Conservation (phyloP, 2,888 invertebrate genomes). For the Yponomeuta sedellus region DNA sequence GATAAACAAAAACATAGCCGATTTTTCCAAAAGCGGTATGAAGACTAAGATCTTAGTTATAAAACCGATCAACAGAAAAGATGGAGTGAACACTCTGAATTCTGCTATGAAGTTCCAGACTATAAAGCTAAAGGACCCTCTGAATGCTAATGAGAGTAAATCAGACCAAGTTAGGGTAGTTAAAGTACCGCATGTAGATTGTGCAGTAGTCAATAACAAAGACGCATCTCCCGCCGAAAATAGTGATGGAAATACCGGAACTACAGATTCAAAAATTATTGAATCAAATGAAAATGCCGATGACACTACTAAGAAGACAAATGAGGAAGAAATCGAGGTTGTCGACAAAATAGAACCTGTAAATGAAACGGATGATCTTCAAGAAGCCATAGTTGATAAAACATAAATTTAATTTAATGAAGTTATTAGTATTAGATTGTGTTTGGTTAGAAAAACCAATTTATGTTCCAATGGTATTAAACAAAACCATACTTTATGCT, state of each 20-base stretch:
- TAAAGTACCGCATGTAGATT: slow-evolving; percentile 60
- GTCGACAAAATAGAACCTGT: neutral
- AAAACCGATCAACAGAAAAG: slow-evolving; percentile 61
- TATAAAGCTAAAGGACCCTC: slow-evolving; percentile 83
- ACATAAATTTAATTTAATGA: neutral
- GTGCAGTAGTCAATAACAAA: slow-evolving; percentile 22
- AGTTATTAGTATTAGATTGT: neutral
- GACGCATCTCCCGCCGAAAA: neutral
- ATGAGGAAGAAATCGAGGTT: neutral
- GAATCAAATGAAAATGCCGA: neutral
- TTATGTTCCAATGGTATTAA: neutral
- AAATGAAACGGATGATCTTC: neutral
- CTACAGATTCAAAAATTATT: neutral
- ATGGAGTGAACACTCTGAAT: slow-evolving; percentile 40
- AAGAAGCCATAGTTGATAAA: neutral
- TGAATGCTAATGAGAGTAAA: slow-evolving; percentile 40
- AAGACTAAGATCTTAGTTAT: slow-evolving; percentile 69
- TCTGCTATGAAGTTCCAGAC: slow-evolving; percentile 60
- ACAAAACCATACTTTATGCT: neutral
- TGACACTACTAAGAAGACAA: neutral
- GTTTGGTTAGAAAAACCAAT: slow-evolving; percentile 8
- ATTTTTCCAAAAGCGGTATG: slow-evolving; percentile 63
- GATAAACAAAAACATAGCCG: slow-evolving; percentile 60
- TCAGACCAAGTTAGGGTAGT: slow-evolving; percentile 60
- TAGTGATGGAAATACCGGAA: neutral